phyloP scores from a whole-genome alignment of 2,797 vertebrate species.

The Pelobates cultripes region DNA sequence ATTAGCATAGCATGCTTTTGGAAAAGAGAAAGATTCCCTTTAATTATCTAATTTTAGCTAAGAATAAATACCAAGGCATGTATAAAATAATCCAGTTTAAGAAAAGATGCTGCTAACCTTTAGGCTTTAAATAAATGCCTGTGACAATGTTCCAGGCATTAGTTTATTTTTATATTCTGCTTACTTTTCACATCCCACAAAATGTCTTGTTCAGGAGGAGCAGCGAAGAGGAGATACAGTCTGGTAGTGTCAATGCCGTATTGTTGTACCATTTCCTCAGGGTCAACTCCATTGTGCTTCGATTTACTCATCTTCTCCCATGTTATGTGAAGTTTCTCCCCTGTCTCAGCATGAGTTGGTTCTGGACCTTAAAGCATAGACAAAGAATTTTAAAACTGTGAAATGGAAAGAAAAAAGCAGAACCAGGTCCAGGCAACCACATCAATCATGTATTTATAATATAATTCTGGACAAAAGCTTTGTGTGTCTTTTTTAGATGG shows the following conservation, averaged over 20 bases:
- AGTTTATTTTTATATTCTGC: constrained; percentile 48
- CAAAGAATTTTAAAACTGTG: too few species aligned
- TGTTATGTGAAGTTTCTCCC: constrained; percentile 77
- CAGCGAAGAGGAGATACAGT: constrained; percentile 90
- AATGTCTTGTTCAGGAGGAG: constrained; percentile 93
- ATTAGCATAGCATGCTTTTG: too few species aligned
- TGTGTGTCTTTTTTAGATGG: too few species aligned
- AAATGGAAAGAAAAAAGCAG: too few species aligned
- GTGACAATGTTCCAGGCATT: constrained; percentile 1
- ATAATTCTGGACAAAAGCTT: too few species aligned
- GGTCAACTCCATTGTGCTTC: constrained; percentile 92
- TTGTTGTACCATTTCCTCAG: constrained; percentile 81
- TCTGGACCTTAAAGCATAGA: constrained; percentile 70
- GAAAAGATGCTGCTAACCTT: neutral
- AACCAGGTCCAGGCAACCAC: too few species aligned
- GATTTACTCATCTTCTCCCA: constrained; percentile 99
- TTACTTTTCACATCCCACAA: constrained; percentile 94
- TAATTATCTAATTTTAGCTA: too few species aligned
- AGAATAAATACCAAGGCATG: too few species aligned
- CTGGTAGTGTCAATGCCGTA: constrained; percentile 90
- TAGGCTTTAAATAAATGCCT: neutral
- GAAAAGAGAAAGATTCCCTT: too few species aligned
- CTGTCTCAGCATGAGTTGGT: constrained; percentile 72
- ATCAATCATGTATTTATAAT: too few species aligned
- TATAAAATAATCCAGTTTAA: too few species aligned